These are phyloP conservation scores for Aix galericulata DNA, from an alignment of 2,113 vertebrate species.

Conservation along the genomic window DNA sequence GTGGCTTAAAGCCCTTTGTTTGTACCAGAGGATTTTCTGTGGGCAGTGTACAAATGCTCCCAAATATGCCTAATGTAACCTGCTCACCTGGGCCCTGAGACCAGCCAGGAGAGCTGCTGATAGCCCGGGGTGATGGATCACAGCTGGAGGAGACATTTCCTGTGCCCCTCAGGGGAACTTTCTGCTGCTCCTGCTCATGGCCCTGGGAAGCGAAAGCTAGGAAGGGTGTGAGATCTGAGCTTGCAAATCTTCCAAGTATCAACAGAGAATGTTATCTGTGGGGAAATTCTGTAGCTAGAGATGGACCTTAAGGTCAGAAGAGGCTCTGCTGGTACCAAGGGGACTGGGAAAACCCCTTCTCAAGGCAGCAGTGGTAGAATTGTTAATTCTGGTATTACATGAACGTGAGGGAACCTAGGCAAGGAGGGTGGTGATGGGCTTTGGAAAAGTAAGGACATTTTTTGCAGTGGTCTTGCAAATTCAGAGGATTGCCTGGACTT, in stretches of 20 bases:
- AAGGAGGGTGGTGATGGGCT: not conserved
- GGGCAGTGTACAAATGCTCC: not conserved
- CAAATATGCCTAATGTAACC: not conserved
- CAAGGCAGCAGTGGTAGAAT: not conserved
- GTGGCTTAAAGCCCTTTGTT: not conserved
- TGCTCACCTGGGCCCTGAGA: not conserved
- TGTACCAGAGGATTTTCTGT: not conserved
- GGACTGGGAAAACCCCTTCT: not conserved
- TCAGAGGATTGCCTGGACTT: not conserved
- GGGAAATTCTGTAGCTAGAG: not conserved
- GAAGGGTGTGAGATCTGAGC: not conserved
- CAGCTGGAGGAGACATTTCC: not conserved
- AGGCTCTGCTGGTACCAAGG: not conserved
- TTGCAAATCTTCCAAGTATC: not conserved
- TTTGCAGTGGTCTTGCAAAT: not conserved
- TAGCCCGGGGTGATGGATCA: not conserved
- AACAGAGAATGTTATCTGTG: not conserved
- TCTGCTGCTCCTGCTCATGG: not conserved
- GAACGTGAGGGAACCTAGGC: not conserved
- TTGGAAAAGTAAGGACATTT: not conserved
- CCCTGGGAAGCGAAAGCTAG: not conserved
- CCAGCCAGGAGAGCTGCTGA: not conserved
- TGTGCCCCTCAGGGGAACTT: not conserved
- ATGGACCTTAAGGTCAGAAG: not conserved
- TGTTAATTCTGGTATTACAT: not conserved